phyloP scores from a whole-genome alignment of 1,140 invertebrate genomes.

The Nymphalis io region DNA sequence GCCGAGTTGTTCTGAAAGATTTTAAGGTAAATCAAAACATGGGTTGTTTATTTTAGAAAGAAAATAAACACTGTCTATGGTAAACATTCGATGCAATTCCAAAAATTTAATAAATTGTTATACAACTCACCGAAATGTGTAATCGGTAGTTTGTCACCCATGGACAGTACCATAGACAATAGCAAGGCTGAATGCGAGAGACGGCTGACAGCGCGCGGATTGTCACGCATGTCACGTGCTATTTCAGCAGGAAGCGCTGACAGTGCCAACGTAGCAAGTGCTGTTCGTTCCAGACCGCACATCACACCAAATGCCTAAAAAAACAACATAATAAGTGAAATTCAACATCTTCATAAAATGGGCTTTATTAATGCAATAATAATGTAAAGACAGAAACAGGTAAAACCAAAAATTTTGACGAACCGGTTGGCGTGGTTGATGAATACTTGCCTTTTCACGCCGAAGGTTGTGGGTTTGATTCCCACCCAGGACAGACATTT shows the following conservation, averaged over 20 bases:
- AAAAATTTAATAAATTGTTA: background rate
- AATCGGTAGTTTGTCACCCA: conserved; percentile 92
- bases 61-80: background rate
- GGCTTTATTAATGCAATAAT: background rate
- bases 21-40: background rate
- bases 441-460: too few relatives aligned
- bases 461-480: too few relatives aligned
- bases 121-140: conserved; percentile 86
- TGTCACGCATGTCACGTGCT: conserved; percentile 88
- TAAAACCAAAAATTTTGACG: too few relatives aligned
- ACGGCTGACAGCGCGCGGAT: conserved; percentile 85
- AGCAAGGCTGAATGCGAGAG: conserved; percentile 89
- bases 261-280: conserved; percentile 90
- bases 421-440: too few relatives aligned
- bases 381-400: too few relatives aligned
- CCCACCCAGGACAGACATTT: too few relatives aligned
- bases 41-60: background rate
- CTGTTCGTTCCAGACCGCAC: conserved; percentile 90
- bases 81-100: background rate
- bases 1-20: conserved; percentile 86
- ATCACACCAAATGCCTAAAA: conserved; percentile 90
- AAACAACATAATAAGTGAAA: conserved; percentile 17
- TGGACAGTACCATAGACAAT: conserved; percentile 92
- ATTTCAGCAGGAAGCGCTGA: conserved; percentile 94
- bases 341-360: background rate